Percentiles rank a stretch among this genome's conserved stretches.
These are phyloP conservation scores for Parazoanthus swiftii DNA, from an alignment of 92 coral and sea anemone genomes.

Conservation along the genomic window DNA sequence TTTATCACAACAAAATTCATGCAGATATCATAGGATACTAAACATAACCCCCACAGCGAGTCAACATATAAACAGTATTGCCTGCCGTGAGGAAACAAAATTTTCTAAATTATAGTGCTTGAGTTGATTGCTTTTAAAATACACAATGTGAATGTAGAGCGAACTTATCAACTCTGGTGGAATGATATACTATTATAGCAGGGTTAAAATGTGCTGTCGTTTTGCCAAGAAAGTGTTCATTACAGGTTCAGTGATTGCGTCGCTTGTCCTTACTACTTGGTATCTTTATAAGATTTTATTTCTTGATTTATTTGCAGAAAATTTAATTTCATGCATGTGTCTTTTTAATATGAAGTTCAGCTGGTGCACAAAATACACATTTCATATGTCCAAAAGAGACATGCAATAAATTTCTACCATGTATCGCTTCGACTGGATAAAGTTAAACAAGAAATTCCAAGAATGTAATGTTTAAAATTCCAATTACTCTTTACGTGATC, in stretches of 20 bases:
- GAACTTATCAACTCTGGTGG: background rate
- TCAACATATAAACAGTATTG: slow-evolving; percentile 8
- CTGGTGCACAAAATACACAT: background rate
- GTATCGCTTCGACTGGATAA: background rate
- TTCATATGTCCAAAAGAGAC: background rate
- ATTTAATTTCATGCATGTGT: too few species aligned
- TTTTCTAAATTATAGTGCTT: background rate
- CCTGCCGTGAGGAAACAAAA: background rate
- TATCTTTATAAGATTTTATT: too few species aligned
- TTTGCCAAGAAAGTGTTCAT: too few species aligned
- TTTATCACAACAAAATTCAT: background rate
- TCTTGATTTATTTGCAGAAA: background rate
- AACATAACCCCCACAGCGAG: background rate
- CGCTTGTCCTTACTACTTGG: background rate
- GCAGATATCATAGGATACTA: slow-evolving; percentile 5
- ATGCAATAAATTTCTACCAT: background rate
- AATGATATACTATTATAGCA: background rate
- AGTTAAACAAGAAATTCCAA: slow-evolving; percentile 10
- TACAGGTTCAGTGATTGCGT: background rate
- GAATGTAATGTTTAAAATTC: background rate
- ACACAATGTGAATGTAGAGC: background rate
- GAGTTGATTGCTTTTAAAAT: background rate
- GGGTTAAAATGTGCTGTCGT: background rate
- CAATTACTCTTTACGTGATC: background rate
- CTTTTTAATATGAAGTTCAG: background rate